Evolutionary conservation across 2,113 vertebrate genomes (phyloP).

Genomic region (Anser brachyrhynchus): DNA sequence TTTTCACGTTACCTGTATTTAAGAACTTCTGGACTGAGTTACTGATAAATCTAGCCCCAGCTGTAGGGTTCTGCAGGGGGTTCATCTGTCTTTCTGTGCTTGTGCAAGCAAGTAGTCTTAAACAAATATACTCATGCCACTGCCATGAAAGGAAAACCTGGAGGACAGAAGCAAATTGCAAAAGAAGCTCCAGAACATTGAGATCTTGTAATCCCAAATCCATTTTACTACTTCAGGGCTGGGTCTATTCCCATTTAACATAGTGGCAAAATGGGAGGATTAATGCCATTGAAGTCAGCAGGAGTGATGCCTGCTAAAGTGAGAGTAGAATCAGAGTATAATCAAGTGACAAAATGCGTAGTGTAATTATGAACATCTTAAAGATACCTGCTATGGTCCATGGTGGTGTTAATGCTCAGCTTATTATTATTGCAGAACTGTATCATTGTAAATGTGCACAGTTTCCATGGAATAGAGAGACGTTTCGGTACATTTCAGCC

Average conservation of each 20-base stretch:
- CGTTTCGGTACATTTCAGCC: fast-evolving
- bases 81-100: not conserved
- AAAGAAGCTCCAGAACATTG: not conserved
- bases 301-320: not conserved
- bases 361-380: not conserved
- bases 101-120: not conserved
- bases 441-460: not conserved
- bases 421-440: not conserved
- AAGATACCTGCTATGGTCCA: not conserved
- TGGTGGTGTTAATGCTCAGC: not conserved
- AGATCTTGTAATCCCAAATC: not conserved
- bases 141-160: not conserved
- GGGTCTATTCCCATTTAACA: not conserved
- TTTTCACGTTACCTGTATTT: constrained; percentile 28
- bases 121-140: not conserved
- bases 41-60: constrained; percentile 16
- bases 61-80: constrained; percentile 9
- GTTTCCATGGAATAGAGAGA: not conserved
- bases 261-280: not conserved
- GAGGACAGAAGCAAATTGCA: not conserved
- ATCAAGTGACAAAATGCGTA: not conserved
- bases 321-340: not conserved
- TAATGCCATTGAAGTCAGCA: not conserved
- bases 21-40: constrained; percentile 32
- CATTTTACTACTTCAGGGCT: not conserved